Evolutionary conservation across 2,797 vertebrate genomes (phyloP).

Genomic region (Meda fulgida): DNA sequence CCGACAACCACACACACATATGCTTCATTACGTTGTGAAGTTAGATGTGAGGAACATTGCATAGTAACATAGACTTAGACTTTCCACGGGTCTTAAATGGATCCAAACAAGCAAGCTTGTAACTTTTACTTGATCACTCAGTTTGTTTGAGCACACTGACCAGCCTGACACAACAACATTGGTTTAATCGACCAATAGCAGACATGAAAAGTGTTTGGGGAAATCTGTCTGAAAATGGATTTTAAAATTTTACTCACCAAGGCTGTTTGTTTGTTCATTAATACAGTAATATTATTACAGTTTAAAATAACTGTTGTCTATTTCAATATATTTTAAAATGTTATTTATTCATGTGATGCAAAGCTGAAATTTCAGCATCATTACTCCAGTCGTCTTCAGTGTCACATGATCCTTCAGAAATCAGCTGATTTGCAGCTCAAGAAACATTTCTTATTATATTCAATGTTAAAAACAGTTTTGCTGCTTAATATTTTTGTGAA

Average conservation of each 20-base stretch:
- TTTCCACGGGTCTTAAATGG: background rate
- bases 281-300: background rate
- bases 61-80: background rate
- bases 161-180: background rate
- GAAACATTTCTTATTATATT: background rate
- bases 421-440: background rate
- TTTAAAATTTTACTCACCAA: background rate
- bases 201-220: background rate
- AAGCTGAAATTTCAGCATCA: background rate
- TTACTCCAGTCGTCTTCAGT: background rate
- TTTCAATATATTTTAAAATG: background rate
- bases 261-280: background rate
- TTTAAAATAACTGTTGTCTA: background rate
- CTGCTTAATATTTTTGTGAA: no score
- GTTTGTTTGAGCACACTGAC: slow-evolving; percentile 3
- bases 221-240: background rate
- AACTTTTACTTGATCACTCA: background rate
- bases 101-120: background rate
- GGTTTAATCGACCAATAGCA: slow-evolving; percentile 16
- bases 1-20: slow-evolving; percentile 11
- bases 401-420: background rate
- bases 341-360: background rate
- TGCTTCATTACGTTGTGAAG: slow-evolving; percentile 8
- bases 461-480: background rate
- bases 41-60: background rate